Base-by-base conservation (phyloP, 2,797 vertebrate genomes). In the Antennarius maculatus region DNA sequence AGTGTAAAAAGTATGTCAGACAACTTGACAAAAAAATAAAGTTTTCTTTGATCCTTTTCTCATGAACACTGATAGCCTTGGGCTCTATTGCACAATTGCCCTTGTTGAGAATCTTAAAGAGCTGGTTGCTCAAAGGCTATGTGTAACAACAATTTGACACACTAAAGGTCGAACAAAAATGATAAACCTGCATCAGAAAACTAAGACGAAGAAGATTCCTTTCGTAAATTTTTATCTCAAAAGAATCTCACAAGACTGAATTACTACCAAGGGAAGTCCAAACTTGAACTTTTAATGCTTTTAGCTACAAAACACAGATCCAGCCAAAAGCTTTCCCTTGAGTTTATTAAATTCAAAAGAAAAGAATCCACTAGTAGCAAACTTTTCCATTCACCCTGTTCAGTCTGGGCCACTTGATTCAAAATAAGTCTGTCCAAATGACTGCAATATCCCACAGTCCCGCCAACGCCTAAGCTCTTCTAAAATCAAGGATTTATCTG, bases 251-350 rank as follows among this genome's bases (percentile, higher is more conserved):
- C 71, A 87, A 61, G 41, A 66, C 48, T 48, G 58, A 71, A 57
- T 54, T 66, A 63, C 48, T 64, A 45, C 28, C 9, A 46, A 64
- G 45, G 50, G 43, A 71, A 64, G 47, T 54, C 46, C 42, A 43
- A 79, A 64, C 48, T 70, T 71, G 62, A 81, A 58, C 60, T 62
- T 54, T 48, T 71, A 39, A 79, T 45, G 61, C 54, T 72, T 71
- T 28, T 72, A 83, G 58, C 55, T 62, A 41, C 31, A 54, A 58
- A 58, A n/a, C 61, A 70, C 48, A 73, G 72, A 74, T 71, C 43
- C 65, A 73, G 65, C 59, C 67, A 71, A 70, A 77, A 74, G 43
- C 64, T 41, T 65, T 52, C 29, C 45, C 0, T 43, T 53, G 54
- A 4, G 16, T 69, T 79, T 54, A 53, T 60, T 48, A 71, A 62